A percentile compares a stretch with the other conserved stretches of the same genome.
These are phyloP conservation scores for Xenopus tropicalis DNA, from an alignment of 2,113 vertebrate genomes.

Conservation along the genomic window DNA sequence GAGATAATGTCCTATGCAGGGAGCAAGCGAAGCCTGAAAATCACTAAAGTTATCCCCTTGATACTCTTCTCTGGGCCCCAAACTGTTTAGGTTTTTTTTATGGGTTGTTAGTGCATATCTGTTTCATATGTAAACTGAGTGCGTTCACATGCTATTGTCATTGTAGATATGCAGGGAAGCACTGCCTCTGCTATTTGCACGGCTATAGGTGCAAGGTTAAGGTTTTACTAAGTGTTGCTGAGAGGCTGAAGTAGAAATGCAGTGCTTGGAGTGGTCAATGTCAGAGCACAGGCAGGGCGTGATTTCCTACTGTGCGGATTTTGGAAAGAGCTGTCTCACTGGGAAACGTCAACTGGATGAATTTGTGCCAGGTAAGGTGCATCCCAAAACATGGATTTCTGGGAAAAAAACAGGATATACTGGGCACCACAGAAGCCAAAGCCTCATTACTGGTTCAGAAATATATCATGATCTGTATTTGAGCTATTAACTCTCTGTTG, in stretches of 20 bases:
- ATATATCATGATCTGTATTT: too few species aligned
- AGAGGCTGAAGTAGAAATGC: background rate
- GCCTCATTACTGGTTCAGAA: too few species aligned
- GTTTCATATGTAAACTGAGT: slow-evolving; percentile 35
- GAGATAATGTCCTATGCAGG: too few species aligned
- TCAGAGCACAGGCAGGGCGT: slow-evolving; percentile 1
- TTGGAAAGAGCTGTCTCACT: background rate
- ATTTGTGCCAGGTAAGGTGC: slow-evolving; percentile 13
- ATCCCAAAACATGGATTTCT: background rate
- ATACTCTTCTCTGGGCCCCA: slow-evolving; percentile 13
- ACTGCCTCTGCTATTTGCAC: background rate
- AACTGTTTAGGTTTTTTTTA: slow-evolving; percentile 16
- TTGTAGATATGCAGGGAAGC: background rate
- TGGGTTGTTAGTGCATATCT: slow-evolving; percentile 5
- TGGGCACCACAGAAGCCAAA: background rate
- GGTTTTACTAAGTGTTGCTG: background rate
- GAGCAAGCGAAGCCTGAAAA: too few species aligned
- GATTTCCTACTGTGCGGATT: background rate
- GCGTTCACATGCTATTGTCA: slow-evolving; percentile 16
- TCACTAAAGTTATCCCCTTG: too few species aligned
- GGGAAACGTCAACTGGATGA: background rate
- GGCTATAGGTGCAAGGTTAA: background rate
- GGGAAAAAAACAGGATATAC: background rate
- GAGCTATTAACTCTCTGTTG: too few species aligned
- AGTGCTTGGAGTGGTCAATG: background rate